Conservation (phyloP, 2,113 vertebrate genomes). For the Tamias sibiricus region DNA sequence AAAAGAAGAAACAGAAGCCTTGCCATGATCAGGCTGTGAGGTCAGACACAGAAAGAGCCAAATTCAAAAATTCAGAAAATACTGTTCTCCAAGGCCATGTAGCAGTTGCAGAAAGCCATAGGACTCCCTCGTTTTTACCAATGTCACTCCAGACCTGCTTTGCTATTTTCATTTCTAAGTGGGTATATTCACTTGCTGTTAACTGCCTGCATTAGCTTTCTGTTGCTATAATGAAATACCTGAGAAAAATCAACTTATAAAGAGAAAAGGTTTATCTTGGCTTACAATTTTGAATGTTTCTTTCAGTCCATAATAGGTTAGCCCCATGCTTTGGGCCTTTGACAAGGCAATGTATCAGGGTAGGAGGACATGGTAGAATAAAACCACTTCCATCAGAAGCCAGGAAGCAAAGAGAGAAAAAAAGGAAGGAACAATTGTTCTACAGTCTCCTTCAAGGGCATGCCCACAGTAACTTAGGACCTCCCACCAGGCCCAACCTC, state of each 20-base stretch:
- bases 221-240: not conserved
- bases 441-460: not conserved
- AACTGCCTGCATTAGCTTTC: not conserved
- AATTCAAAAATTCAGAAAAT: not conserved
- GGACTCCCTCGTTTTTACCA: not conserved
- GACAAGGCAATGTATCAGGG: not conserved
- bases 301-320: too few species aligned
- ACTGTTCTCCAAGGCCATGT: not conserved
- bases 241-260: not conserved
- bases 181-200: not conserved
- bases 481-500: not conserved
- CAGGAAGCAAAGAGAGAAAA: not conserved
- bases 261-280: not conserved
- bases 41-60: not conserved
- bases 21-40: not conserved
- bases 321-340: not conserved
- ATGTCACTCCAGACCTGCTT: not conserved
- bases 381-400: too few species aligned
- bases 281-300: not conserved
- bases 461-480: not conserved
- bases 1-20: not conserved
- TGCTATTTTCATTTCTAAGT: not conserved
- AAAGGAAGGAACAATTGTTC: not conserved
- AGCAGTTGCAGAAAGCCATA: not conserved
- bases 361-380: not conserved